Base-by-base conservation (phyloP, 2,113 vertebrate species). In the Zonotrichia leucophrys region DNA sequence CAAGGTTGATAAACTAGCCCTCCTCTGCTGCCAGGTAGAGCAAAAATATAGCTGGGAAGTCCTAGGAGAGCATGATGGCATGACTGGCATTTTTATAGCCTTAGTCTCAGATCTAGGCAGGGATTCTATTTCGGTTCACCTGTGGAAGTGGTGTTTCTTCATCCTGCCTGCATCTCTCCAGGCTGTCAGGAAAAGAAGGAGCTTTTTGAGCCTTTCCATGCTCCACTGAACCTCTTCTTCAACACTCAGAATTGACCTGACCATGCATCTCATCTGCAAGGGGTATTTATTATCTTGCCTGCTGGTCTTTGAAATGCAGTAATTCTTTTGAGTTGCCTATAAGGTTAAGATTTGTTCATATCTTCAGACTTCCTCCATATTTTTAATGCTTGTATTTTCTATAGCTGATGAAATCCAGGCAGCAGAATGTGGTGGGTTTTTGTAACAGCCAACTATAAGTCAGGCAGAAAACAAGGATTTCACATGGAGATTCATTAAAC, bases 381-480 rank as follows among this genome's bases (percentile, higher is more conserved):
- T 77, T 72, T 39, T 58, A 73, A 68, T 59, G 42, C 9, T 77
- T 3, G 1, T 58, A 69, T 87, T 81, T 87, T 62, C 19, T 94
- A 3, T 56, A 74, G 67, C 72, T 86, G 56, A 77, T 21, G 3
- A 92, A 96, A 90, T 53, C 35, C 73, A 73, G 75, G 68, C 44
- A 74, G 52, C 52, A 83, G 44, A 93, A 92, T 37, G 22, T 74
- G 78, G 63, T 90, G 33, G 5, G 66, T 15, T 22, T 62, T 91
- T 80, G 5, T 24, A 81, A 78, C 7, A 86, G 62, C 63, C 58
- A 80, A 10, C 59, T 70, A 27, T 27, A 52, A 91, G 20, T 33
- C 75, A 81, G 47, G 68, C 92, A 90, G 56, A 93, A 93, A 90
- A 88, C 52, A 94, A 90, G 63, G 69, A 86, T 92, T 96, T 94